Conservation (phyloP, 2,888 invertebrate genomes). For the Incurvaria masculella region DNA sequence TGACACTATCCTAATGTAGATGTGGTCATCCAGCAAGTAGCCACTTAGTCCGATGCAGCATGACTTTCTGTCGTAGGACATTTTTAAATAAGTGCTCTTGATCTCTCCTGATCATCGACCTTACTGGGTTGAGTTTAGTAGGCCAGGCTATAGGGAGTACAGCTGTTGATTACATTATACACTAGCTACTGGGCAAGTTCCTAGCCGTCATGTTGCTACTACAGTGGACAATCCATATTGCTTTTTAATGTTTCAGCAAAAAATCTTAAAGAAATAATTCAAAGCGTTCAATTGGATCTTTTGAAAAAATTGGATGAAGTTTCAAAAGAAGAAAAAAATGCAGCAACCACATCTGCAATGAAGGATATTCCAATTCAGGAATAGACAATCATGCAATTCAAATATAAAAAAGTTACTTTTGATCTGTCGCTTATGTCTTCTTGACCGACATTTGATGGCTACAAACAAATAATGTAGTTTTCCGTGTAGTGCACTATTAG, state of each 20-base stretch:
- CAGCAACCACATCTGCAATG: constrained; percentile 15
- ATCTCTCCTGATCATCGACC: too few relatives aligned
- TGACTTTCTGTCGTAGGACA: too few relatives aligned
- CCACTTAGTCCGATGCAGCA: too few relatives aligned
- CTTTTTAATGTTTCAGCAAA: constrained; percentile 29
- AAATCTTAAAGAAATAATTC: constrained; percentile 46
- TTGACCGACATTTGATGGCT: background rate
- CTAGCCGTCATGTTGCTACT: background rate
- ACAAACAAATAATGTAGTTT: constrained; percentile 7
- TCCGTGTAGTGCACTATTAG: background rate
- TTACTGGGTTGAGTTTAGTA: too few relatives aligned
- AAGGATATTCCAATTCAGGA: constrained; percentile 11
- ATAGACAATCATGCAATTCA: constrained; percentile 2
- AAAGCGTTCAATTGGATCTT: constrained; percentile 45
- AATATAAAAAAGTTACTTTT: background rate
- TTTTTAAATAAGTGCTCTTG: too few relatives aligned
- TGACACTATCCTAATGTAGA: too few relatives aligned
- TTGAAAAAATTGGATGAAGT: constrained; percentile 41
- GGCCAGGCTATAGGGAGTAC: too few relatives aligned
- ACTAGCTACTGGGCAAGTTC: too few relatives aligned
- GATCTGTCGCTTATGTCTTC: background rate
- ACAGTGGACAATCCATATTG: constrained; percentile 1
- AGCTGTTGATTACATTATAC: too few relatives aligned
- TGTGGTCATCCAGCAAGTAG: too few relatives aligned
- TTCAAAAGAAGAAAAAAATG: constrained; percentile 25